Conservation (phyloP, 2,888 invertebrate species). For the Subacronicta megacephala region DNA sequence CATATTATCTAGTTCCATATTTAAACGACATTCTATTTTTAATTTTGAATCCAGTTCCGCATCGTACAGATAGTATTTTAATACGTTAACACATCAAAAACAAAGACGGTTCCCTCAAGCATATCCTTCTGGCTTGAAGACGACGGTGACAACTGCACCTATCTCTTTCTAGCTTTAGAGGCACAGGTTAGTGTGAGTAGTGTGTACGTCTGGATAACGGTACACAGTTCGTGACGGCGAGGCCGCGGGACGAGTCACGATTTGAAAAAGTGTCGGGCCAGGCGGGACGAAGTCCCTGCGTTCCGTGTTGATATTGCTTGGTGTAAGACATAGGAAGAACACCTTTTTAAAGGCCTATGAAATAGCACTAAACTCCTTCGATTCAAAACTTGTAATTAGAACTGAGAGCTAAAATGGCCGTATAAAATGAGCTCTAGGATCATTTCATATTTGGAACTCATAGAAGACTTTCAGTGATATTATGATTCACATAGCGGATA, state of each 20-base stretch:
- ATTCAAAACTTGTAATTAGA: no score
- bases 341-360: neutral
- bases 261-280: conserved; percentile 88
- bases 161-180: conserved; percentile 67
- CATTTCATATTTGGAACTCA: no score
- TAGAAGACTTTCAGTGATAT: no score
- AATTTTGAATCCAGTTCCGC: conserved; percentile 26
- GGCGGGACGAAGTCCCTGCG: conserved; percentile 72
- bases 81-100: conserved; percentile 69
- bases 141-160: conserved; percentile 54
- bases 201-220: conserved; percentile 75
- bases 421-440: no score
- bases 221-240: conserved; percentile 83
- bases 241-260: conserved; percentile 85
- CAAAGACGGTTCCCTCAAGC: conserved; percentile 58
- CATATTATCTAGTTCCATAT: conserved; percentile 3
- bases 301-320: conserved; percentile 68
- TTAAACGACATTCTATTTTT: conserved; percentile 14
- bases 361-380: neutral
- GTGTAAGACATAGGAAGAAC: conserved; percentile 59
- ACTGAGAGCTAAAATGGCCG: no score
- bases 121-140: conserved; percentile 63
- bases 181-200: conserved; percentile 70
- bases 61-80: conserved; percentile 51
- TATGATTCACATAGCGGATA: no score